phyloP scores from a whole-genome alignment of 1,140 invertebrate genomes.

The Drosophila bipectinata region DNA sequence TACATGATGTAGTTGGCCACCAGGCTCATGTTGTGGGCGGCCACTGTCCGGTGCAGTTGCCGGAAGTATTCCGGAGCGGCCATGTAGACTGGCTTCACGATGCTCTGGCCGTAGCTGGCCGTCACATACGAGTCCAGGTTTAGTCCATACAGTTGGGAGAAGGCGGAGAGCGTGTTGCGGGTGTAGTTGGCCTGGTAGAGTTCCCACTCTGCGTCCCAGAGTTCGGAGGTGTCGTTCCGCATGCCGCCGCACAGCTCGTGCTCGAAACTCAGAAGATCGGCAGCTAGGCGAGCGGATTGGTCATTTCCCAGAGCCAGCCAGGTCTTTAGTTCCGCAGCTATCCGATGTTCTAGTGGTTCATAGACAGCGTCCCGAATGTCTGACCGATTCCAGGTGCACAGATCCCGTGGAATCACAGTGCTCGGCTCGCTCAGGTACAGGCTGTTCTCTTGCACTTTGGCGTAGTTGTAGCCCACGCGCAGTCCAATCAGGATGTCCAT shows the following conservation, averaged over 20 bases:
- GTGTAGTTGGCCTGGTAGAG: slow-evolving; percentile 55
- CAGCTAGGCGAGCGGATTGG: slow-evolving; percentile 54
- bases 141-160: slow-evolving; percentile 37
- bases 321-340: slow-evolving; percentile 51
- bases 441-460: slow-evolving; percentile 92
- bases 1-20: slow-evolving; percentile 80
- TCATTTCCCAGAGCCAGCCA: slow-evolving; percentile 64
- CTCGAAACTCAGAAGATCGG: slow-evolving; percentile 68
- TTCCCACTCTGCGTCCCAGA: slow-evolving; percentile 50
- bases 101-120: slow-evolving; percentile 37
- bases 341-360: slow-evolving; percentile 39
- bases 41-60: slow-evolving; percentile 60
- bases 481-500: slow-evolving; percentile 91
- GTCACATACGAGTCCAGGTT: slow-evolving; percentile 57
- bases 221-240: slow-evolving; percentile 8
- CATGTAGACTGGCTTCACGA: slow-evolving; percentile 73
- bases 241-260: slow-evolving; percentile 67
- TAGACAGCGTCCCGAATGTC: slow-evolving; percentile 49
- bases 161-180: slow-evolving; percentile 53
- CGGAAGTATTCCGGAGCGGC: slow-evolving; percentile 58
- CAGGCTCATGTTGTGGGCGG: slow-evolving; percentile 50
- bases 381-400: slow-evolving; percentile 44
- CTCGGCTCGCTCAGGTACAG: slow-evolving; percentile 90
- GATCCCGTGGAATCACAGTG: slow-evolving; percentile 58
- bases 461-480: slow-evolving; percentile 93